Evolutionary conservation across 2,888 invertebrate genomes (phyloP).

Genomic region (Terebella lapidaria): DNA sequence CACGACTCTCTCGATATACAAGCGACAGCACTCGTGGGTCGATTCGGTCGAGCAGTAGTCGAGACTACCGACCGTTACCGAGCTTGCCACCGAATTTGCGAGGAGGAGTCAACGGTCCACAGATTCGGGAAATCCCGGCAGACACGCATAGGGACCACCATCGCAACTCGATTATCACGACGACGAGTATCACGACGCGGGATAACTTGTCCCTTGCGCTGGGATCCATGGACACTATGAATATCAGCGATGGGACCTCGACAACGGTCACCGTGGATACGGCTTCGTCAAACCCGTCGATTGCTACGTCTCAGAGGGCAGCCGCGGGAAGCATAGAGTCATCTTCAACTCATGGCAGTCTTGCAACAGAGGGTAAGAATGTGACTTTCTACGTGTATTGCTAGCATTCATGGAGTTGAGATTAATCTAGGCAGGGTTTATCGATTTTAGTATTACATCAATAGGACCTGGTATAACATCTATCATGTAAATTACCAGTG

Average conservation of each 20-base stretch:
- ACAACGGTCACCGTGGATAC: conserved; percentile 60
- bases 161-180: conserved; percentile 42
- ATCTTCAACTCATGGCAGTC: conserved; percentile 30
- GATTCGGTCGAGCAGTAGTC: conserved; percentile 7
- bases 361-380: conserved; percentile 45
- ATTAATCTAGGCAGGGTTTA: too few species aligned
- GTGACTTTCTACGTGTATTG: too few species aligned
- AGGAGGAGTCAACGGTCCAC: neutral
- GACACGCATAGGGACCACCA: conserved; percentile 15
- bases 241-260: conserved; percentile 52
- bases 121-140: neutral
- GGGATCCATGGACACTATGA: conserved; percentile 59
- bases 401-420: too few species aligned
- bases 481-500: too few species aligned
- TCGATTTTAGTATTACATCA: too few species aligned
- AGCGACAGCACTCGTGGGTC: conserved; percentile 6
- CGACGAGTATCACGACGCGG: conserved; percentile 43
- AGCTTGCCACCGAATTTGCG: conserved; percentile 36
- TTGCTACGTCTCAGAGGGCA: conserved; percentile 58
- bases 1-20: conserved; percentile 4
- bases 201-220: conserved; percentile 45
- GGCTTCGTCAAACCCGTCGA: conserved; percentile 53
- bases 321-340: conserved; percentile 60
- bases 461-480: too few species aligned
- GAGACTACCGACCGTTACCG: conserved; percentile 42